Evolutionary conservation across 2,888 invertebrate species (phyloP).

Genomic region (Gastrophysa polygoni): DNA sequence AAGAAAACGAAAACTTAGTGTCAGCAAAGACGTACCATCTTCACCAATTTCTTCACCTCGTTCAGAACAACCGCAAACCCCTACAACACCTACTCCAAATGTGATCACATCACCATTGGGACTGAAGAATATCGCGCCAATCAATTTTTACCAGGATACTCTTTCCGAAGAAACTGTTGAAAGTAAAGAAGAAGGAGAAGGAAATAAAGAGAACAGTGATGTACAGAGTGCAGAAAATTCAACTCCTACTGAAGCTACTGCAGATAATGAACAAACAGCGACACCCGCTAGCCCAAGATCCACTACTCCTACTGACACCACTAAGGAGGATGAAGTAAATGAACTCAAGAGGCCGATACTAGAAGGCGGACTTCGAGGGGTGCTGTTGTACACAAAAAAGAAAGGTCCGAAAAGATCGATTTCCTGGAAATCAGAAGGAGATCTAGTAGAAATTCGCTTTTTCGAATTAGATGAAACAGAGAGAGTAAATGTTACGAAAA

Average conservation of each 20-base stretch:
- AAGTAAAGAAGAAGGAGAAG: slow-evolving; percentile 31
- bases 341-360: slow-evolving; percentile 34
- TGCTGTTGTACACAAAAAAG: slow-evolving; percentile 74
- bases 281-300: slow-evolving; percentile 23
- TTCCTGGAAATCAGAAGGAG: slow-evolving; percentile 79
- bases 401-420: slow-evolving; percentile 78
- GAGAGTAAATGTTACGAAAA: slow-evolving; percentile 91
- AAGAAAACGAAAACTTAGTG: slow-evolving; percentile 75
- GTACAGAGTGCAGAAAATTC: slow-evolving; percentile 40
- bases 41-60: slow-evolving; percentile 48
- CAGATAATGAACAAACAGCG: slow-evolving; percentile 36
- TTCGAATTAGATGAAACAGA: slow-evolving; percentile 97
- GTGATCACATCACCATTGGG: slow-evolving; percentile 52
- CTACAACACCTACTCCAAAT: slow-evolving; percentile 41
- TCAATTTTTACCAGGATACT: slow-evolving; percentile 91
- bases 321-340: slow-evolving; percentile 56
- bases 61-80: slow-evolving; percentile 45
- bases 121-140: slow-evolving; percentile 63
- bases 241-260: slow-evolving; percentile 37
- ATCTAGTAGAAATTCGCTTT: slow-evolving; percentile 82
- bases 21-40: slow-evolving; percentile 66
- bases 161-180: slow-evolving; percentile 58
- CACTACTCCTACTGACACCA: slow-evolving; percentile 49
- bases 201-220: slow-evolving; percentile 40
- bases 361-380: slow-evolving; percentile 73